Base-by-base conservation (phyloP, 2,888 invertebrate species). In the Drosophila eohydei region DNA sequence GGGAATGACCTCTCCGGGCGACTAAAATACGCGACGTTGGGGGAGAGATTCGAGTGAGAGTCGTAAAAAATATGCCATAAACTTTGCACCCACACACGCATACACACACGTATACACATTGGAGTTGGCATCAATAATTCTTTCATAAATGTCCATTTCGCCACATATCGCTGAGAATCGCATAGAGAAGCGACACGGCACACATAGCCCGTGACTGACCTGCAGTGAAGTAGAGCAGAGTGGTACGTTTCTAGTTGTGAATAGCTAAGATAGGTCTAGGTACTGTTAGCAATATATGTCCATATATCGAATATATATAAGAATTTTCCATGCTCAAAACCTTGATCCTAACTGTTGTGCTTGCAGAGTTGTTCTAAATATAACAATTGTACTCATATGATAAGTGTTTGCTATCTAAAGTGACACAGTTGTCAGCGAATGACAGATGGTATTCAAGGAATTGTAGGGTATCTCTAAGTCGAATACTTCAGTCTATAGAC, bases 131-230 rank as follows among this genome's bases (percentile, higher is more conserved):
- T 87, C 87, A 86, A 91, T 91, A 90, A 90, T 89, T 91, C 89
- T 84, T 88, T 80, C 83, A 89, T 89, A 91, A 91, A 91, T 90
- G 91, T 90, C 88, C 88, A 84, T 91, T 91, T 91, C 91, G 85
- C 87, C 90, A 90, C 89, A 88, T 88, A 80, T 71, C 83, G 76
- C 62, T 72, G 85, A 81, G 83, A 78, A 87, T 81, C 75, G 83
- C 59, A 60, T 36, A 32, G 55, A 32, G 44, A 41, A 46, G 48
- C 61, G 54, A 41, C 69, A 48, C 6, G 54, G 44, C 69, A 48
- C 6, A 62, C 61, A 75, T 79, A 79, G 81, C 80, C 80, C 80
- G 89, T 88, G 87, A 85, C 79, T 78, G 81, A 71, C 78, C 85
- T 80, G 78, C 80, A 85, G 59, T 85, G 87, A 74, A 78, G 82